A percentile compares a stretch with the other conserved stretches of the same genome.
Evolutionary conservation across 2,888 invertebrate genomes (phyloP).

Genomic region (Tricholauxania praeusta): DNA sequence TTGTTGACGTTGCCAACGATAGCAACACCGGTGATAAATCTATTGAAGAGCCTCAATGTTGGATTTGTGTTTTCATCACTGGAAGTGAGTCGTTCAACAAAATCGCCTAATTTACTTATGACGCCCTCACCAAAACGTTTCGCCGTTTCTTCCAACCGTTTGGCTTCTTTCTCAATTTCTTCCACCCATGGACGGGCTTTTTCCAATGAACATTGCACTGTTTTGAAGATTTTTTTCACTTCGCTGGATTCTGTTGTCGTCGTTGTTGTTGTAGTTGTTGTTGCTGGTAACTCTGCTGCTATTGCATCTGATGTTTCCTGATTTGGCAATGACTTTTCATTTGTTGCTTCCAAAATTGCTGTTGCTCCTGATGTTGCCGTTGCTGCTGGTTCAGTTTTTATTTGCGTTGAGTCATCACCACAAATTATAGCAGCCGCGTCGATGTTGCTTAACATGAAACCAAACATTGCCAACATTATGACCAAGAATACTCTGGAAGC

Average conservation of each 20-base stretch:
- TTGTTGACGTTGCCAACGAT: neutral
- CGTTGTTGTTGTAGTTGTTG: slow-evolving; percentile 1
- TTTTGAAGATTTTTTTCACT: slow-evolving; percentile 58
- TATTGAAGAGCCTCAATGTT: neutral
- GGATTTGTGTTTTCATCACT: neutral
- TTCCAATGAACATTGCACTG: slow-evolving; percentile 60
- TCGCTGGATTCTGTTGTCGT: slow-evolving; percentile 48
- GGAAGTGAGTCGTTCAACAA: slow-evolving; percentile 52
- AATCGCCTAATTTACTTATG: slow-evolving; percentile 52
- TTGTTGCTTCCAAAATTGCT: neutral
- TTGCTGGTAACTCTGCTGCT: neutral
- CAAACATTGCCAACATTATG: neutral
- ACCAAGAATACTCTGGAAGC: neutral
- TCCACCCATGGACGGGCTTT: slow-evolving; percentile 63
- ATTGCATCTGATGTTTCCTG: slow-evolving; percentile 20
- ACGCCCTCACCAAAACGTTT: slow-evolving; percentile 57
- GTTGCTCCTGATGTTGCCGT: slow-evolving; percentile 4
- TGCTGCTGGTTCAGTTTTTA: neutral
- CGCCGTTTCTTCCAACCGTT: slow-evolving; percentile 59
- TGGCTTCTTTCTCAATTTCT: slow-evolving; percentile 61
- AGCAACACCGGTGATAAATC: too few species aligned
- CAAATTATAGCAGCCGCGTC: slow-evolving; percentile 35
- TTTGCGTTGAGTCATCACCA: slow-evolving; percentile 14
- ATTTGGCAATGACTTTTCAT: slow-evolving; percentile 25
- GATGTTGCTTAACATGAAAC: neutral